Evolutionary conservation across 2,797 vertebrate species (phyloP).

Genomic region (Chaetophractus vellerosus): DNA sequence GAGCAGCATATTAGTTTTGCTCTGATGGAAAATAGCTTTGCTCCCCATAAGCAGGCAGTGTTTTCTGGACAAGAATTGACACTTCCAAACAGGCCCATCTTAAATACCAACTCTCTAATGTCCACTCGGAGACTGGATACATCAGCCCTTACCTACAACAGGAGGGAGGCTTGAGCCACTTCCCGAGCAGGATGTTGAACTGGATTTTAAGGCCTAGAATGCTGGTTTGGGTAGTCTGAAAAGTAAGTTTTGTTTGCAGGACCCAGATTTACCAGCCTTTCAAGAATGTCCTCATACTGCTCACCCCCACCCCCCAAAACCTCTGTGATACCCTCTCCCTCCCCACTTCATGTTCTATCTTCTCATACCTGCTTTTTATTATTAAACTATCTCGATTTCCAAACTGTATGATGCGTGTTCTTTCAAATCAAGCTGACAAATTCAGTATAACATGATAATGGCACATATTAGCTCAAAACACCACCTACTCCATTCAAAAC

Average conservation of each 20-base stretch:
- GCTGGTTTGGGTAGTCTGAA: neutral
- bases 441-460: neutral
- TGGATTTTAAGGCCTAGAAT: neutral
- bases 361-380: neutral
- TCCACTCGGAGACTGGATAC: neutral
- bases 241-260: neutral
- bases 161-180: neutral
- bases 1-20: conserved; percentile 47
- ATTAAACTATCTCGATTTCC: neutral
- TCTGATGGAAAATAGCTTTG: conserved; percentile 66
- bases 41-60: neutral
- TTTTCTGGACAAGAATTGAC: neutral
- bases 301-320: fast-evolving
- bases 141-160: neutral
- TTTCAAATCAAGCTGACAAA: neutral
- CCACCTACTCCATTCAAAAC: neutral
- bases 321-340: neutral
- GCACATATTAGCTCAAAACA: neutral
- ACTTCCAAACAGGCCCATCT: neutral
- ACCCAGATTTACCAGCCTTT: neutral
- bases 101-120: conserved; percentile 10
- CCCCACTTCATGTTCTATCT: neutral
- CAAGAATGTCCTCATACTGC: neutral
- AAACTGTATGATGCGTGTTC: neutral
- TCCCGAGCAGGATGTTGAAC: neutral